A percentile compares a stretch with the other conserved stretches of the same genome.
phyloP scores from a whole-genome alignment of 2,113 vertebrate genomes.

The Carlito syrichta region DNA sequence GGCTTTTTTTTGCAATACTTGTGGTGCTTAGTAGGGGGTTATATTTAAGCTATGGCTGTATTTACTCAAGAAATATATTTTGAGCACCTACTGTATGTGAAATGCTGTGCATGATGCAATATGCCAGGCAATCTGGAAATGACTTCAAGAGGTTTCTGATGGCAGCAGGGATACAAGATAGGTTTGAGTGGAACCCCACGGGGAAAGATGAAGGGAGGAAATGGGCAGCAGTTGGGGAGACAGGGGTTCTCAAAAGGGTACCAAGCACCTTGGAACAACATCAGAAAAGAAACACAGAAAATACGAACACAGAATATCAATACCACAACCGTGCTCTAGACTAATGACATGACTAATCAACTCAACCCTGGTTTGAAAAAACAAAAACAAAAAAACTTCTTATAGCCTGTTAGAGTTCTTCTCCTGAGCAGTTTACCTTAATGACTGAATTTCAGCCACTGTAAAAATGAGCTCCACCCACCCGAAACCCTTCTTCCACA shows the following conservation, averaged over 20 bases:
- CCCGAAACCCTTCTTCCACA: accelerated
- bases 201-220: not conserved
- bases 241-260: not conserved
- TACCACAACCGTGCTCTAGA: too few species aligned
- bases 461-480: not conserved
- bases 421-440: not conserved
- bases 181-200: not conserved
- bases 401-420: not conserved
- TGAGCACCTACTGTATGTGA: not conserved
- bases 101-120: not conserved
- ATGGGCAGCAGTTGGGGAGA: not conserved
- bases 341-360: not conserved
- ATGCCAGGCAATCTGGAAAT: not conserved
- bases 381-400: not conserved
- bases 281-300: not conserved
- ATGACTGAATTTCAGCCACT: not conserved
- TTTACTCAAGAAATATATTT: not conserved
- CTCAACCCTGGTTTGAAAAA: not conserved
- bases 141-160: not conserved
- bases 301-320: not conserved
- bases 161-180: not conserved
- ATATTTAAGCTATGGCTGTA: not conserved
- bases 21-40: not conserved
- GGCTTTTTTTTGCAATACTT: not conserved
- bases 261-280: not conserved